Evolutionary conservation across 92 coral and sea anemone genomes (phyloP), one percentile per base, ranked within the genome.

Genomic region (Epizoanthus stellaris): DNA sequence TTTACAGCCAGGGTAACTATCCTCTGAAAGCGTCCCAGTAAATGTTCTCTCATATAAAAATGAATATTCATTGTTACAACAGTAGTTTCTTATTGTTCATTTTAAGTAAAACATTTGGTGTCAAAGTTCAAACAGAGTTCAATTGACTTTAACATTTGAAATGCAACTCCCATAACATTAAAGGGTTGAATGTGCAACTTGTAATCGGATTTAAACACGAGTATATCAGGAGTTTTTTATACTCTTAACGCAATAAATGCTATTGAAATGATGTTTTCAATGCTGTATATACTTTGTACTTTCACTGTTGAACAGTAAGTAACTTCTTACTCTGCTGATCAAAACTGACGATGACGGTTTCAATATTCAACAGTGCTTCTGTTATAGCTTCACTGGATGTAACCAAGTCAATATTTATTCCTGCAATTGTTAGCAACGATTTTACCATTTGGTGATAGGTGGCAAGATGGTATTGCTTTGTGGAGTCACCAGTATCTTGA

Each of bases 401-500:
- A 66, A 66, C 43, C 70, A 66, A 66, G 70, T 66, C 45, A 66
- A 66, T 66, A 11, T 66, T 66, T 39, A 66, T 66, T 66, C 70
- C 70, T 66, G 70, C 70, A 66, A 66, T 66, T 66, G 70, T 66
- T 12, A 66, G 70, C 70, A 65, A 62, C 30, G 67, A 62, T 62
- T 62, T 62, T 62, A 62, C 67, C 36, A 62, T 62, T 62, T 62
- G 23, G 67, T 20, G 67, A 62, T 62, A 62, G 34, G 67, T 62
- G 20, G 67, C 23, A 62, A 20, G 67, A 62, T 62, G 67, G 12
- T 62, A 62, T 62, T 62, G 67, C 67, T 62, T 19, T 62, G 67
- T 62, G 67, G 67, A 62, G 67, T 62, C 67, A 62, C 67, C 67
- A 62, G 67, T 62, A 62, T 62, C 67, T 62, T 62, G 67, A 62